A percentile compares a stretch with the other conserved stretches of the same genome.
phyloP scores from a whole-genome alignment of 2,888 invertebrate genomes.

The Yponomeuta cagnagella region DNA sequence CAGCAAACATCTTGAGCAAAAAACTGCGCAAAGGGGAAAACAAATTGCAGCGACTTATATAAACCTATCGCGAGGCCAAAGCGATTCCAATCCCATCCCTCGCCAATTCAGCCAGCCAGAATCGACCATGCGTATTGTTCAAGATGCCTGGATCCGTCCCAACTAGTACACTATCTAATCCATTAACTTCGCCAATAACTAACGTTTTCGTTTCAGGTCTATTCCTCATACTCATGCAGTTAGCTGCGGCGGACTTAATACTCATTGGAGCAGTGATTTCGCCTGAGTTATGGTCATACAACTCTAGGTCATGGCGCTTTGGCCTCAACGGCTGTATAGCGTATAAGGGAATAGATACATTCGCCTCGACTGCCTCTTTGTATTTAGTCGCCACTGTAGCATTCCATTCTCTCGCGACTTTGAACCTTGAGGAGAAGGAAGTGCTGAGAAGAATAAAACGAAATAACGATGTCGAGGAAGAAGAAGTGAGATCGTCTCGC shows the following conservation, averaged over 20 bases:
- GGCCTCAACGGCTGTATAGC: constrained; percentile 65
- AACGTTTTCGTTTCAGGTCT: constrained; percentile 61
- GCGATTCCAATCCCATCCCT: too few relatives aligned
- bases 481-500: constrained; percentile 63
- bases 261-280: constrained; percentile 57
- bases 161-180: background rate
- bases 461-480: constrained; percentile 49
- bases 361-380: constrained; percentile 71
- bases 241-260: constrained; percentile 67
- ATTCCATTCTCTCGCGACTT: constrained; percentile 73
- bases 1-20: too few relatives aligned
- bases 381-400: constrained; percentile 75
- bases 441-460: constrained; percentile 46
- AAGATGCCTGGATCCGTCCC: background rate
- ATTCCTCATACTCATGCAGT: constrained; percentile 68
- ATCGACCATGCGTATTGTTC: too few relatives aligned
- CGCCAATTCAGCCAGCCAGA: too few relatives aligned
- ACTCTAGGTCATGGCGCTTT: constrained; percentile 68
- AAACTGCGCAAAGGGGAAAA: too few relatives aligned
- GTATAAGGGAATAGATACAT: constrained; percentile 72
- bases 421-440: constrained; percentile 65
- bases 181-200: constrained; percentile 19
- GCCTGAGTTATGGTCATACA: constrained; percentile 71
- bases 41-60: too few relatives aligned
- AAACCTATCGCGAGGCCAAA: too few relatives aligned